phyloP scores from a whole-genome alignment of 92 coral and sea anemone genomes.

The Heteractis magnifica region DNA sequence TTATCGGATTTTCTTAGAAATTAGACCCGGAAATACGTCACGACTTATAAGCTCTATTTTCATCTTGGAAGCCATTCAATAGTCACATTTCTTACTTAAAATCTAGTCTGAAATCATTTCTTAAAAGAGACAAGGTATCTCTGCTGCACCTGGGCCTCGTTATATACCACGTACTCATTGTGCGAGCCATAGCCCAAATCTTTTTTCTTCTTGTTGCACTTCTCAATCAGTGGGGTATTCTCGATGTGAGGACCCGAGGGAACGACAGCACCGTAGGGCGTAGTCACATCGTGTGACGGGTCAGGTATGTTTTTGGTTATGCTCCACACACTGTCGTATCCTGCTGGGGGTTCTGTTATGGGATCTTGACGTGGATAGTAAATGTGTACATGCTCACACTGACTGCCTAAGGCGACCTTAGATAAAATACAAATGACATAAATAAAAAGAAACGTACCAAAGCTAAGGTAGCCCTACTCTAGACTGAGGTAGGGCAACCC shows the following conservation, averaged over 20 bases:
- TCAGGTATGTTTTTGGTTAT: slow-evolving; percentile 58
- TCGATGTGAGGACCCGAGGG: slow-evolving; percentile 72
- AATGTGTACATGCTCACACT: slow-evolving; percentile 16
- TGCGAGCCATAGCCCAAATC: background rate
- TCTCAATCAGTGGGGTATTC: slow-evolving; percentile 41
- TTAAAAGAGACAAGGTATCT: slow-evolving; percentile 50
- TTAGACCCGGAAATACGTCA: no score
- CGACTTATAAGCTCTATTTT: no score
- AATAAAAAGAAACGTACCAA: background rate
- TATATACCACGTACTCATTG: slow-evolving; percentile 77
- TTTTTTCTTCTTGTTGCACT: slow-evolving; percentile 16
- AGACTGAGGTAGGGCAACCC: background rate
- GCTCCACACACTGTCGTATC: slow-evolving; percentile 70
- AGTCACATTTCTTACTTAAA: no score
- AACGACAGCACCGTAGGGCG: slow-evolving; percentile 80
- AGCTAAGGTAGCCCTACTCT: background rate
- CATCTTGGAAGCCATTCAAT: no score
- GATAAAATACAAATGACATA: background rate
- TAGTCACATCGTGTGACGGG: slow-evolving; percentile 71
- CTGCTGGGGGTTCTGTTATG: slow-evolving; percentile 55
- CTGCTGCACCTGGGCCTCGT: slow-evolving; percentile 67
- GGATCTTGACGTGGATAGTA: slow-evolving; percentile 12
- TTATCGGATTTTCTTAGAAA: no score
- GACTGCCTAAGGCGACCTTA: slow-evolving; percentile 74
- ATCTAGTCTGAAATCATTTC: background rate